phyloP scores from a whole-genome alignment of 2,888 invertebrate genomes.

The Scelioninae gen. 1 region DNA sequence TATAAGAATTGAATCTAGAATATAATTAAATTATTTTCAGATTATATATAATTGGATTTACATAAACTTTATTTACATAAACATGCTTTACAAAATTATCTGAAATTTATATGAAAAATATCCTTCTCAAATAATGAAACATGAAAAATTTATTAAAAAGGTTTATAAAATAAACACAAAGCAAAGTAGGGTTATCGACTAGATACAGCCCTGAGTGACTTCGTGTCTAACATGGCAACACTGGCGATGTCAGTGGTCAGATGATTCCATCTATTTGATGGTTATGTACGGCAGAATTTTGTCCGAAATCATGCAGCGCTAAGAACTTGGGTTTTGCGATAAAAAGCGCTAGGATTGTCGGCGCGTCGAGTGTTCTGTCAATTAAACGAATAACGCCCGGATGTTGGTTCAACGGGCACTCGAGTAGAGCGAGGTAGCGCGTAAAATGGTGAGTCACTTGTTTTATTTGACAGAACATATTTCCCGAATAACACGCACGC shows the following conservation, averaged over 20 bases:
- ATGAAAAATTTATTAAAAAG: no score
- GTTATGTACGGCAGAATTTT: slow-evolving; percentile 58
- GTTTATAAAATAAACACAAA: no score
- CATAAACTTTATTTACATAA: no score
- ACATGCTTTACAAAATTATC: no score
- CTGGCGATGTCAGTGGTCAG: slow-evolving; percentile 44
- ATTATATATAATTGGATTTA: no score
- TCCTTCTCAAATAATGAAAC: no score
- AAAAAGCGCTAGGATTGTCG: background rate
- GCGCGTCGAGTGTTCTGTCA: slow-evolving; percentile 12
- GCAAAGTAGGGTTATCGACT: no score
- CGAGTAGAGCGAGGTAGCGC: slow-evolving; percentile 50
- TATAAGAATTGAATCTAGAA: no score
- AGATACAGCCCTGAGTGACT: background rate
- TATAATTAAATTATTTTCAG: no score
- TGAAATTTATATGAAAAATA: no score
- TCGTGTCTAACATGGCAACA: slow-evolving; percentile 27
- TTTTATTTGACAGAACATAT: slow-evolving; percentile 51
- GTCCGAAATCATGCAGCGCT: slow-evolving; percentile 37
- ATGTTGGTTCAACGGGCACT: slow-evolving; percentile 47
- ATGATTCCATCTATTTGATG: slow-evolving; percentile 54
- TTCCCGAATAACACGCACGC: slow-evolving; percentile 33
- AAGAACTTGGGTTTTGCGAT: slow-evolving; percentile 5
- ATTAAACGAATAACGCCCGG: slow-evolving; percentile 17
- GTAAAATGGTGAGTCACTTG: slow-evolving; percentile 66